Evolutionary conservation across 2,113 vertebrate genomes (phyloP).

Genomic region (Megaleporinus macrocephalus): DNA sequence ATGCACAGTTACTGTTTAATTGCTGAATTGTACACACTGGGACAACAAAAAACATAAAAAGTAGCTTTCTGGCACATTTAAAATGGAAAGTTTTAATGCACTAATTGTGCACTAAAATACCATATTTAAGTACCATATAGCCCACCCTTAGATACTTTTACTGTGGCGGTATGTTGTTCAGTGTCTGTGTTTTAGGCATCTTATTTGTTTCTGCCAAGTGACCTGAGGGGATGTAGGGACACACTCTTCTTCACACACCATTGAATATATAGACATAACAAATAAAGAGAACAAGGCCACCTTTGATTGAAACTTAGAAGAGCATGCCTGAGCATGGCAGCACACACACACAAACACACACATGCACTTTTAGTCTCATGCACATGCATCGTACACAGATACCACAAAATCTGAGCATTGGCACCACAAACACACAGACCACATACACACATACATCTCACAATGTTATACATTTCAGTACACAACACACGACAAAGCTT

Average conservation of each 20-base stretch:
- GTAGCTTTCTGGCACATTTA: no score
- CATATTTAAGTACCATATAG: no score
- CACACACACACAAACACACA: constrained; percentile 25
- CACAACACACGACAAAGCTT: no score
- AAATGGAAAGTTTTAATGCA: no score
- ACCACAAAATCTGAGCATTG: no score
- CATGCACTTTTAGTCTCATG: background rate
- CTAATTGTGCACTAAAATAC: no score
- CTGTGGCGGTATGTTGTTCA: background rate
- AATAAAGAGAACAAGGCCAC: constrained; percentile 54
- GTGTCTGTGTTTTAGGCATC: constrained; percentile 4
- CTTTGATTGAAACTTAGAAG: constrained; percentile 57
- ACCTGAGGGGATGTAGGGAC: constrained; percentile 37
- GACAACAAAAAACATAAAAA: no score
- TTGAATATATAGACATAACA: constrained; percentile 55
- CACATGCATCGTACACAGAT: no score
- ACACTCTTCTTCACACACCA: constrained; percentile 35
- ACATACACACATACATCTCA: background rate
- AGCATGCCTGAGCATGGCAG: constrained; percentile 45
- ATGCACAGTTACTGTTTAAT: no score
- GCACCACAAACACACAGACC: background rate
- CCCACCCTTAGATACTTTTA: constrained; percentile 50
- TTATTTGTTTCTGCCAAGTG: constrained; percentile 47
- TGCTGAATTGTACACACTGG: no score
- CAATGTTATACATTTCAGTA: no score